Conservation (phyloP, 2,797 vertebrate genomes). For the Sebastes iracundus region DNA sequence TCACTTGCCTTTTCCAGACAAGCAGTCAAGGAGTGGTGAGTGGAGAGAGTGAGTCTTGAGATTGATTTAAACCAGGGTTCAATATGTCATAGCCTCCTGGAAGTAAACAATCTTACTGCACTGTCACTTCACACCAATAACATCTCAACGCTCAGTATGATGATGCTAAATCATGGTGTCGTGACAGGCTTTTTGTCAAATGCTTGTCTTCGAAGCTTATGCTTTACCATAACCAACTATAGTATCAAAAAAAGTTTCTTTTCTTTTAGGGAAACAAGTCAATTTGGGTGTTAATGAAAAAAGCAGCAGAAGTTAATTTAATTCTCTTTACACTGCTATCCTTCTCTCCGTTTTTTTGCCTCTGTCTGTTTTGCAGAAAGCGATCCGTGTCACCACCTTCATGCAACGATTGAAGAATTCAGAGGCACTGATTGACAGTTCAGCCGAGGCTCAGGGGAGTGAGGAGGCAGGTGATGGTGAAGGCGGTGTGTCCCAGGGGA, state of each 20-base stretch:
- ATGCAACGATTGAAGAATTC: slow-evolving; percentile 89
- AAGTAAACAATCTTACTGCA: slow-evolving; percentile 62
- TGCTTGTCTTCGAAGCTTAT: slow-evolving; percentile 48
- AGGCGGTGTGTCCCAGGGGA: slow-evolving; percentile 62
- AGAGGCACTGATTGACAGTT: slow-evolving; percentile 76
- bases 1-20: slow-evolving; percentile 32
- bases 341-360: slow-evolving; percentile 36
- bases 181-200: slow-evolving; percentile 50
- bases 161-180: slow-evolving; percentile 47
- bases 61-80: slow-evolving; percentile 68
- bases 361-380: slow-evolving; percentile 84
- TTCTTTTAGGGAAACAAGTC: slow-evolving; percentile 26
- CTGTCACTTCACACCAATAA: slow-evolving; percentile 43
- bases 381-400: slow-evolving; percentile 89
- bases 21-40: slow-evolving; percentile 47
- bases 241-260: neutral
- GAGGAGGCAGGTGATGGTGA: slow-evolving; percentile 61
- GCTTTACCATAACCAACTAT: slow-evolving; percentile 45
- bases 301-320: neutral
- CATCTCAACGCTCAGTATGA: slow-evolving; percentile 53
- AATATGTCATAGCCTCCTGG: slow-evolving; percentile 48
- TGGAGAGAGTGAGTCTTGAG: slow-evolving; percentile 59
- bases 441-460: slow-evolving; percentile 55
- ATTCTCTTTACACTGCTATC: slow-evolving; percentile 16
- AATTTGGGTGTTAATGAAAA: slow-evolving; percentile 4